These are phyloP conservation scores for Aurelia sp. DNA, from an alignment of 30 jellyfish, hydroid and myxozoan species.

Conservation along the genomic window DNA sequence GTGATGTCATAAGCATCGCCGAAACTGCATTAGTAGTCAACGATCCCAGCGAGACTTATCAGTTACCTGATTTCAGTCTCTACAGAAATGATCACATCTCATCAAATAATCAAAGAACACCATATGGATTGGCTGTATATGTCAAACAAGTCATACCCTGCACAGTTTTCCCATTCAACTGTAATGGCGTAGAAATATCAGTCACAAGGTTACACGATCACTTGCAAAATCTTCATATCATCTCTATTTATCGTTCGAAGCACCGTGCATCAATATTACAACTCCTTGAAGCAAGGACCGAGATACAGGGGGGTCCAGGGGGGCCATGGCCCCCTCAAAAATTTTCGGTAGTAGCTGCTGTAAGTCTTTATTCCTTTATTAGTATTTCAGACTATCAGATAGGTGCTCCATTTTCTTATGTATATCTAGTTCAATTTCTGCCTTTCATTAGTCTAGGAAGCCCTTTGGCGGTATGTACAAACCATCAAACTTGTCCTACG, in stretches of 20 bases:
- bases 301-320: too few species aligned
- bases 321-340: too few species aligned
- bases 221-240: neutral
- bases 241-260: neutral
- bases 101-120: neutral
- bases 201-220: neutral
- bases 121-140: conserved; percentile 17
- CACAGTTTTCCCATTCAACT: neutral
- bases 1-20: conserved; percentile 17
- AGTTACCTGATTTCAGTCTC: neutral
- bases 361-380: too few species aligned
- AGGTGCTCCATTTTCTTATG: too few species aligned
- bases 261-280: neutral
- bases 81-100: conserved; percentile 24
- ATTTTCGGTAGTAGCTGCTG: too few species aligned
- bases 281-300: neutral
- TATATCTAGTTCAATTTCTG: too few species aligned
- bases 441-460: too few species aligned
- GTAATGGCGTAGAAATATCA: neutral
- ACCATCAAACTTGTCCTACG: too few species aligned
- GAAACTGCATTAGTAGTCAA: neutral
- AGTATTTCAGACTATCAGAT: too few species aligned
- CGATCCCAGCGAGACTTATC: neutral
- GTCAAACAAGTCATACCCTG: conserved; percentile 9
- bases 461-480: too few species aligned